Conservation (phyloP, 2,888 invertebrate species). For the Phasia obesa region DNA sequence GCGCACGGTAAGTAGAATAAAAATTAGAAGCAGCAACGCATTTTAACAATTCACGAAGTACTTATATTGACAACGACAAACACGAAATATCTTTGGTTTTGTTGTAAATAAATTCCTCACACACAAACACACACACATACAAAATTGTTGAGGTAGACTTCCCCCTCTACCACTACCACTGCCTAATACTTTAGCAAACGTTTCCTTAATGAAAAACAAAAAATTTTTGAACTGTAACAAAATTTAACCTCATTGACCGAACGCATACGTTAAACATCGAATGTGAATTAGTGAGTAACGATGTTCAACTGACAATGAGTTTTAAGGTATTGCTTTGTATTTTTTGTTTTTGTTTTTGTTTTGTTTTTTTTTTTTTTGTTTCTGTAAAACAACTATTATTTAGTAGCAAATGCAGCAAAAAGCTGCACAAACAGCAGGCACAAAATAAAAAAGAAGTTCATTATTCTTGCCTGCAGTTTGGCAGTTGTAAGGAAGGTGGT, state of each 20-base stretch:
- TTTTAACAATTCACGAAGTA: neutral
- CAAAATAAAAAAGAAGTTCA: constrained; percentile 9
- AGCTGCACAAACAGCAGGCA: constrained; percentile 45
- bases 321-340: constrained; percentile 29
- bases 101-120: constrained; percentile 1
- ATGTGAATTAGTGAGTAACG: constrained; percentile 82
- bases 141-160: too few relatives aligned
- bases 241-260: constrained; percentile 83
- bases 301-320: constrained; percentile 64
- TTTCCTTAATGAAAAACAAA: constrained; percentile 33
- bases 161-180: neutral
- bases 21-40: constrained; percentile 31
- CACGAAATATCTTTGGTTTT: constrained; percentile 46
- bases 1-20: constrained; percentile 5
- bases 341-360: too few relatives aligned
- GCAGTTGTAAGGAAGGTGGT: constrained; percentile 59
- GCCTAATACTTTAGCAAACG: constrained; percentile 11
- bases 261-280: constrained; percentile 82
- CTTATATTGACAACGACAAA: constrained; percentile 28
- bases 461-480: constrained; percentile 9
- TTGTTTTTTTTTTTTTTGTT: too few relatives aligned
- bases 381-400: constrained; percentile 9
- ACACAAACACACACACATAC: neutral
- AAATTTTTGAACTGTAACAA: constrained; percentile 70
- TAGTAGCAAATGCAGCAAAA: constrained; percentile 31